Evolutionary conservation across 2,797 vertebrate genomes (phyloP), one percentile per base, ranked within the genome.

Genomic region (Esox lucius): DNA sequence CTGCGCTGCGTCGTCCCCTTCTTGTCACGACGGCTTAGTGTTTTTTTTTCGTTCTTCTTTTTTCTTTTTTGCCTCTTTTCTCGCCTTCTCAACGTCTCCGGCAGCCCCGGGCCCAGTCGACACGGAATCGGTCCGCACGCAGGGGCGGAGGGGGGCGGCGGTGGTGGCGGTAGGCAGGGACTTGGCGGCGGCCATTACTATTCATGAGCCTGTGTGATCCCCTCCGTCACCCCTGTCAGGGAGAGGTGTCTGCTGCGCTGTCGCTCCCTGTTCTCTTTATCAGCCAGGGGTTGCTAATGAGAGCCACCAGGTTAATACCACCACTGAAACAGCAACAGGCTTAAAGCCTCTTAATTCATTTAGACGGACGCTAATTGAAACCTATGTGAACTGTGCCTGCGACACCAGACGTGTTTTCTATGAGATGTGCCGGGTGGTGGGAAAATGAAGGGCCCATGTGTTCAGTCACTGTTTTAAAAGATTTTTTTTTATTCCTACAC

Each of bases 271-370:
- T 88, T 89, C 85, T 88, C 89, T 92, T 90, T 93, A 92, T 92
- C 93, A 92, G 90, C 88, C 88, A 86, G 88, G 84, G 90, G 85
- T 86, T 89, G 89, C 88, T 93, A 92, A 93, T 91, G 91, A 92
- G 90, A 90, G 87, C 87, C 89, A 90, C 88, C 87, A 86, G 90
- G 91, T 92, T 93, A 93, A 93, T 91, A 91, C 89, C 90, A 86
- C 86, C 87, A 87, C 85, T 86, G 83, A 84, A 91, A 90, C 89
- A 87, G 88, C 89, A 81, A 85, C 84, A 5, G 88, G 83, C 86
- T 89, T 91, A 92, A 87, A 91, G 90, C 86, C 88, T 91, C 87
- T 90, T 91, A 90, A 92, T 92, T 93, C 88, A 92, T 90, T 91
- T 89, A 85, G 89, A 87, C 87, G n/a, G 86, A 86, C 75, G 80